These are phyloP conservation scores for Thamnaconus septentrionalis DNA, from an alignment of 2,113 vertebrate species.

Conservation along the genomic window DNA sequence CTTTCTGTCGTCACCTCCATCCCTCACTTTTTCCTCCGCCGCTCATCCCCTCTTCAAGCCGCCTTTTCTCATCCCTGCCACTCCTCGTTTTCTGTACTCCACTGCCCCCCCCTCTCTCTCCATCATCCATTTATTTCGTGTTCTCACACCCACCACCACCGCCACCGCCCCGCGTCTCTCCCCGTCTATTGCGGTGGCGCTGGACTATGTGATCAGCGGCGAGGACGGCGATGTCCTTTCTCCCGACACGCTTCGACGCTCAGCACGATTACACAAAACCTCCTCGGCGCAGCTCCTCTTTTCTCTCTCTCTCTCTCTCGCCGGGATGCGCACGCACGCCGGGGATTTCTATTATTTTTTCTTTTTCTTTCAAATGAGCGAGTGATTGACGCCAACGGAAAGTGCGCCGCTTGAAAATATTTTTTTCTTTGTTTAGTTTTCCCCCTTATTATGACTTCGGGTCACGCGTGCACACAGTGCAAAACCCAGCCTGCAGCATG, in stretches of 20 bases:
- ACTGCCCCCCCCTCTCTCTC: slow-evolving; percentile 19
- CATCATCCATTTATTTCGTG: slow-evolving; percentile 55
- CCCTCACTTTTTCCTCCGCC: slow-evolving; percentile 29
- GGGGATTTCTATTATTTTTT: too few relatives aligned
- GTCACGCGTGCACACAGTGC: too few relatives aligned
- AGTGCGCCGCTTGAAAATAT: too few relatives aligned
- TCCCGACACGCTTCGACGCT: slow-evolving; percentile 66
- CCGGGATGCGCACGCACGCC: too few relatives aligned
- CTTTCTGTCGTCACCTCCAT: slow-evolving; percentile 24
- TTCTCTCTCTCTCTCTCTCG: slow-evolving; percentile 17
- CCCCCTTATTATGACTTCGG: too few relatives aligned
- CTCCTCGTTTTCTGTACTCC: background rate
- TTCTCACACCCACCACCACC: slow-evolving; percentile 37
- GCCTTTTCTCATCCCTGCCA: slow-evolving; percentile 4
- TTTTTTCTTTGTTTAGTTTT: too few relatives aligned
- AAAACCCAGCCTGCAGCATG: too few relatives aligned
- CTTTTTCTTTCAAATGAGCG: too few relatives aligned
- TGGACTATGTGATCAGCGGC: slow-evolving; percentile 67
- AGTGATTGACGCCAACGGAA: too few relatives aligned
- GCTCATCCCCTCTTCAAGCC: slow-evolving; percentile 25
- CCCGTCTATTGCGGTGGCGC: slow-evolving; percentile 51
- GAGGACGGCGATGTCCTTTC: slow-evolving; percentile 71
- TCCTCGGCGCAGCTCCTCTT: slow-evolving; percentile 51
- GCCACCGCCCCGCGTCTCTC: slow-evolving; percentile 33
- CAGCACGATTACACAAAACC: slow-evolving; percentile 75